Evolutionary conservation across 2,113 vertebrate species (phyloP).

Genomic region (zebrafish (Danio rerio)): DNA sequence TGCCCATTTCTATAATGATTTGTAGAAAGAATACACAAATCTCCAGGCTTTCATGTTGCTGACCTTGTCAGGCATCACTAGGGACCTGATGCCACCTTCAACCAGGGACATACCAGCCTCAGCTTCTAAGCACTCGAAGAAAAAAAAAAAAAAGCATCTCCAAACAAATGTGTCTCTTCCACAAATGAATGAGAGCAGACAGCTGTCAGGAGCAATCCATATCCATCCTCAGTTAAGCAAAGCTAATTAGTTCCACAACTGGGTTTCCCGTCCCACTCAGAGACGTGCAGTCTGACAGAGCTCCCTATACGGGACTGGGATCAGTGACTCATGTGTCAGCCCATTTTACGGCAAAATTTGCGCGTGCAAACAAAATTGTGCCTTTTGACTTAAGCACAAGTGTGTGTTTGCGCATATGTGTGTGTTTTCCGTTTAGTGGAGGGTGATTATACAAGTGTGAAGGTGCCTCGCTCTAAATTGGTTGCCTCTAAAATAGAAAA

Average conservation of each 20-base stretch:
- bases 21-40: too few species aligned
- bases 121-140: constrained; percentile 43
- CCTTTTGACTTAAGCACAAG: not conserved
- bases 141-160: constrained; percentile 65
- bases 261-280: constrained; percentile 59
- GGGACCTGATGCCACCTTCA: not conserved
- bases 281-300: constrained; percentile 50
- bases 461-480: constrained; percentile 43
- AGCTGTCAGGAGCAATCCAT: constrained; percentile 74
- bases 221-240: constrained; percentile 69
- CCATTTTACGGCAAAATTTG: constrained; percentile 9
- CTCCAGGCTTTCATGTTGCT: too few species aligned
- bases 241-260: constrained; percentile 70
- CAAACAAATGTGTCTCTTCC: constrained; percentile 66
- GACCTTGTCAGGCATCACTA: not conserved
- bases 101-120: too few species aligned
- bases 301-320: constrained; percentile 31
- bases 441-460: constrained; percentile 48
- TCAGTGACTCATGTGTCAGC: constrained; percentile 35
- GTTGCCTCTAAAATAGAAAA: constrained; percentile 46
- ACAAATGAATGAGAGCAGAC: constrained; percentile 68
- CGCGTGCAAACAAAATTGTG: not conserved
- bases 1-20: too few species aligned
- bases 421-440: constrained; percentile 25
- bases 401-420: constrained; percentile 16